Conservation (phyloP, 1,140 invertebrate species). For the Drosophila pseudoananassae region DNA sequence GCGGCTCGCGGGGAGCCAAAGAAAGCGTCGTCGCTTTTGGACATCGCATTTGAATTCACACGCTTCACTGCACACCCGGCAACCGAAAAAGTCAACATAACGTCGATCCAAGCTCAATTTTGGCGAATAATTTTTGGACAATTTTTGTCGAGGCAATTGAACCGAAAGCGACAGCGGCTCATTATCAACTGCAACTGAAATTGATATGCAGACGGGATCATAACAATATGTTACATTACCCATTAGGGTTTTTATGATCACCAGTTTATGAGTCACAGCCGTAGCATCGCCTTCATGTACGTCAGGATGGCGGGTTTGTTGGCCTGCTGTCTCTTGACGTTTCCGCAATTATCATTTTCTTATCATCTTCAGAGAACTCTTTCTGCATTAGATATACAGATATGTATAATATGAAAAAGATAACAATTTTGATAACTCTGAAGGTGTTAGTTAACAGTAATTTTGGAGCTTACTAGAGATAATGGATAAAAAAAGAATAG, state of each 20-base stretch:
- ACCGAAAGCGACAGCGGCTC: neutral
- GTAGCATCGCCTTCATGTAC: constrained; percentile 7
- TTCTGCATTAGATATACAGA: constrained; percentile 1
- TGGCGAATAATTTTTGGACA: neutral
- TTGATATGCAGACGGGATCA: too few relatives aligned
- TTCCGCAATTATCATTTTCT: constrained; percentile 11
- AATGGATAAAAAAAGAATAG: too few relatives aligned
- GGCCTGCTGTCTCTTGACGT: constrained; percentile 30
- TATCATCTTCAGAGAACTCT: constrained; percentile 12
- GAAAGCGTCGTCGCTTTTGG: constrained; percentile 56
- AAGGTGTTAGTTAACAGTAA: too few relatives aligned
- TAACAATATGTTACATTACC: too few relatives aligned
- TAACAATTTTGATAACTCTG: too few relatives aligned
- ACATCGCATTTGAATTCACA: constrained; percentile 75
- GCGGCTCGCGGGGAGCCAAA: constrained; percentile 57
- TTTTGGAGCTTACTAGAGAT: too few relatives aligned
- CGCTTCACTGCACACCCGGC: constrained; percentile 59
- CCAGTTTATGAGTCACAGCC: neutral
- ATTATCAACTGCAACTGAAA: neutral
- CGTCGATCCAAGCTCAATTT: constrained; percentile 1
- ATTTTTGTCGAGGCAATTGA: neutral
- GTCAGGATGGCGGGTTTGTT: constrained; percentile 12
- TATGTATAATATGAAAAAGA: too few relatives aligned
- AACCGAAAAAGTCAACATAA: constrained; percentile 12
- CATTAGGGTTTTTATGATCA: neutral